Conservation (phyloP, 2,888 invertebrate genomes). For the Onchidella celtica region DNA sequence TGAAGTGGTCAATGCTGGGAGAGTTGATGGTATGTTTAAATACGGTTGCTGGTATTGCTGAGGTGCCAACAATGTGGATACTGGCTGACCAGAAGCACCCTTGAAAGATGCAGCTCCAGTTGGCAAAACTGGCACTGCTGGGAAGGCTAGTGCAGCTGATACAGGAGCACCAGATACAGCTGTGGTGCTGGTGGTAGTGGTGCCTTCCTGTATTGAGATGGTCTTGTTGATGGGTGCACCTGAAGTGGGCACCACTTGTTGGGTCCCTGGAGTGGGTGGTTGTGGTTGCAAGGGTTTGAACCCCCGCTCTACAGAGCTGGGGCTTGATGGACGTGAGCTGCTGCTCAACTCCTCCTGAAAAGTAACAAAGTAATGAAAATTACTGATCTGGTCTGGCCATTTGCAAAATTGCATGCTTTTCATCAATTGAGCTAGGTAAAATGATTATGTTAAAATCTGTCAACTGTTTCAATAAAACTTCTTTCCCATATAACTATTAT, state of each 20-base stretch:
- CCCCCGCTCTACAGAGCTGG: constrained; percentile 72
- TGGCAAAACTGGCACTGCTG: background rate
- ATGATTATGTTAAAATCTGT: too few species aligned
- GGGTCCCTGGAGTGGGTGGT: constrained; percentile 46
- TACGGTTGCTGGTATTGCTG: constrained; percentile 50
- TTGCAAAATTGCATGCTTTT: too few species aligned
- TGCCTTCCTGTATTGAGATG: constrained; percentile 7
- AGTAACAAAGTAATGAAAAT: constrained; percentile 2
- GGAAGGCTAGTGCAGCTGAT: background rate
- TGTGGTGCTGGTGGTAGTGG: constrained; percentile 9
- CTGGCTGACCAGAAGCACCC: background rate
- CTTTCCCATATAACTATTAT: too few species aligned
- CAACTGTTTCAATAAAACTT: too few species aligned
- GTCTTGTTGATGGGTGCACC: background rate
- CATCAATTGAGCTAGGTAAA: too few species aligned
- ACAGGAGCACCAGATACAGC: background rate
- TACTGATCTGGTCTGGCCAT: too few species aligned
- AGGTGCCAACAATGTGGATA: constrained; percentile 38
- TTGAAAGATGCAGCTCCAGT: background rate
- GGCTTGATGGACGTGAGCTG: constrained; percentile 73
- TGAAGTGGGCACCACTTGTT: constrained; percentile 19
- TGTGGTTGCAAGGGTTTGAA: constrained; percentile 60
- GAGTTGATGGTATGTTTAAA: constrained; percentile 17
- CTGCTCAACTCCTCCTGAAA: constrained; percentile 72
- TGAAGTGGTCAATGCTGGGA: background rate